Evolutionary conservation across 2,888 invertebrate genomes (phyloP), one percentile per base, ranked within the genome.

Genomic region (Piscicola geometra): DNA sequence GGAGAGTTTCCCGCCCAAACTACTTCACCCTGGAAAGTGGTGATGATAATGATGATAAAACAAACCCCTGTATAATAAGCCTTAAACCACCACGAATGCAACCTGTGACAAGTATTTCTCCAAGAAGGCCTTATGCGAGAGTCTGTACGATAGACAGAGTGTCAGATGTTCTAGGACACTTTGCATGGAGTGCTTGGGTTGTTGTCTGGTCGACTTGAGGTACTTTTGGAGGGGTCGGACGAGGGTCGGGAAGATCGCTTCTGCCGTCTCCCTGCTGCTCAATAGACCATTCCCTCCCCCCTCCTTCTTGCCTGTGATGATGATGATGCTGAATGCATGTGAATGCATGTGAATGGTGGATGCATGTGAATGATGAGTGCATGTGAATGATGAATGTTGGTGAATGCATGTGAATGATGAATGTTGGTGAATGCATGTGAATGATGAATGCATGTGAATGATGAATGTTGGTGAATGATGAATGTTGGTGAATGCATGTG

Each of bases 211-310:
- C 1, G 96, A 92, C 15, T 97, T 90, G 76, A 99, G 88, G 86
- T 93, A 99, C 86, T 99, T 98, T 87, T 97, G 97, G 79, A 99
- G 88, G 0, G 98, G 93, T 76, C 96, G 89, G 0, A 97, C 94
- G 89, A 99, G 91, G 5, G 95, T 94, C 1, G 97, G 97, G 84
- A 99, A 98, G 76, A 99, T 94, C 0, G 97, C 94, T 85, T 95
- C 94, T 0, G 98, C 98, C 1, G 98, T 97, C 87, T 97, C 97
- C 82, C 93, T 90, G 25, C 60, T 56, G 60, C n/a, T 56, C 60
- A 56, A 25, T 25, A 56, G n/a, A 18, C 60, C 60, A n/a, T n/a
- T n/a, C 9, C 25, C 60, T 18, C 25, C 25, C 25, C n/a, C 25
- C 60, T 56, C 15, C n/a, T 56, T 56, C 25, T 56, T 56, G 3